Percentiles rank a stretch among this genome's conserved stretches.
phyloP scores from a whole-genome alignment of 2,888 invertebrate genomes.

The Azorinus chamasolen region DNA sequence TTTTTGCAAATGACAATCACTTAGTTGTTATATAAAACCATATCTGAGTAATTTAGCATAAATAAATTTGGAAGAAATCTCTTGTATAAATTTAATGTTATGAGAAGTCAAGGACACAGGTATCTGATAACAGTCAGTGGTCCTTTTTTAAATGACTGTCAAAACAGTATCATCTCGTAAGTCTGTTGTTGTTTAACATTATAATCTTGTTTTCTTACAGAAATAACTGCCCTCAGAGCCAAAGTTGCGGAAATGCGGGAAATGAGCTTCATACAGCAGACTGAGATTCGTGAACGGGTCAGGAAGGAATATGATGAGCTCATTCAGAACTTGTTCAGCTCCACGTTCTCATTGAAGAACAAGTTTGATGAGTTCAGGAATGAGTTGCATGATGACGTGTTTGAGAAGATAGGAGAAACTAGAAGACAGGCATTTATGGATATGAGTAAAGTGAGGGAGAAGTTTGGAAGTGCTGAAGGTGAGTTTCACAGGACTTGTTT shows the following conservation, averaged over 20 bases:
- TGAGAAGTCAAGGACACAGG: too few species aligned
- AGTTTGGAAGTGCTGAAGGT: constrained; percentile 74
- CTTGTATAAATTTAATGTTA: too few species aligned
- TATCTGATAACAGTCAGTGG: too few species aligned
- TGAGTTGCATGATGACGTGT: constrained; percentile 76
- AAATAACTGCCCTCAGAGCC: constrained; percentile 84
- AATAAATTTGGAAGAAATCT: too few species aligned
- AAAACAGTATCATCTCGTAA: too few species aligned
- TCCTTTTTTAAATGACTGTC: too few species aligned
- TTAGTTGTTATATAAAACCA: too few species aligned
- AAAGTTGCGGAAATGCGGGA: constrained; percentile 84
- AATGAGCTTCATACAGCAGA: constrained; percentile 78
- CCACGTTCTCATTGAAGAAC: constrained; percentile 80
- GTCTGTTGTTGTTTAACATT: too few species aligned
- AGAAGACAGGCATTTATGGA: constrained; percentile 78
- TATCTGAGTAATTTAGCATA: too few species aligned
- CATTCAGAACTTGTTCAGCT: constrained; percentile 83
- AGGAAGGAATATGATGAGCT: constrained; percentile 84
- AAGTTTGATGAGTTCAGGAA: constrained; percentile 85
- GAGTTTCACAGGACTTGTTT: constrained; percentile 7
- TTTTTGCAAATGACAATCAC: too few species aligned
- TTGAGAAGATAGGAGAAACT: constrained; percentile 80
- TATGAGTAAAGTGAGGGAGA: constrained; percentile 79
- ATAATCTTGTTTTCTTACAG: constrained; percentile 71
- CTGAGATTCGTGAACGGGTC: constrained; percentile 82